Conservation (phyloP, 2,888 invertebrate genomes). For the Agrotis segetum region DNA sequence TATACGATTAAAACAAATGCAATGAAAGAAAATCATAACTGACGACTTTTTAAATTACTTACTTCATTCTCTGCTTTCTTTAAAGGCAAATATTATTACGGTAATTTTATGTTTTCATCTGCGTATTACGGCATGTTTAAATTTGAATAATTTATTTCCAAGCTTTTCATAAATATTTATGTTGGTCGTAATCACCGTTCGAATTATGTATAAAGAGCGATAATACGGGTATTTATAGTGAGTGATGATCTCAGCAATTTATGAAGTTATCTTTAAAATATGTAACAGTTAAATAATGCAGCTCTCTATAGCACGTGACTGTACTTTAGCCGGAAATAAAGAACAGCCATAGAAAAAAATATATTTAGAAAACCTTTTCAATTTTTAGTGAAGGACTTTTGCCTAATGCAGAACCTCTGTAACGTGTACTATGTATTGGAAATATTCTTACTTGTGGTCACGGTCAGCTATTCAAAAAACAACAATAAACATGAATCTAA, state of each 20-base stretch:
- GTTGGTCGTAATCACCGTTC: slow-evolving; percentile 17
- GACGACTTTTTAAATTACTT: slow-evolving; percentile 27
- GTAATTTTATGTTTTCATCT: slow-evolving; percentile 28
- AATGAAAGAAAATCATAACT: slow-evolving; percentile 36
- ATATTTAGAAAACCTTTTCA: background rate
- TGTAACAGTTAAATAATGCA: slow-evolving; percentile 5
- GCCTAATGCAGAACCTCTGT: too few relatives aligned
- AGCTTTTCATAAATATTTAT: slow-evolving; percentile 43
- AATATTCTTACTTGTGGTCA: slow-evolving; percentile 7
- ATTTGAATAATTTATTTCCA: slow-evolving; percentile 41
- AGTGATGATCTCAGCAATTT: slow-evolving; percentile 23
- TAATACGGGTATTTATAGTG: slow-evolving; percentile 14
- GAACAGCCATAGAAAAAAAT: too few relatives aligned
- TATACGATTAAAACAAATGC: slow-evolving; percentile 53
- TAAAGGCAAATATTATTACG: slow-evolving; percentile 35
- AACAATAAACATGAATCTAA: slow-evolving; percentile 15
- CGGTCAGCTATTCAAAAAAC: background rate
- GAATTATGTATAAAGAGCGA: slow-evolving; percentile 39
- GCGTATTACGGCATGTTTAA: slow-evolving; percentile 31
- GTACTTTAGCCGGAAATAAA: background rate
- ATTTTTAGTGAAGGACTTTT: background rate
- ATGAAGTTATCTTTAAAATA: background rate
- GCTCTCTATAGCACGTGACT: slow-evolving; percentile 2
- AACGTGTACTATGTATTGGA: background rate
- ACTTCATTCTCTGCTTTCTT: slow-evolving; percentile 41